These are phyloP conservation scores for Eupsilia transversa DNA, from an alignment of 2,888 invertebrate genomes.

Conservation along the genomic window DNA sequence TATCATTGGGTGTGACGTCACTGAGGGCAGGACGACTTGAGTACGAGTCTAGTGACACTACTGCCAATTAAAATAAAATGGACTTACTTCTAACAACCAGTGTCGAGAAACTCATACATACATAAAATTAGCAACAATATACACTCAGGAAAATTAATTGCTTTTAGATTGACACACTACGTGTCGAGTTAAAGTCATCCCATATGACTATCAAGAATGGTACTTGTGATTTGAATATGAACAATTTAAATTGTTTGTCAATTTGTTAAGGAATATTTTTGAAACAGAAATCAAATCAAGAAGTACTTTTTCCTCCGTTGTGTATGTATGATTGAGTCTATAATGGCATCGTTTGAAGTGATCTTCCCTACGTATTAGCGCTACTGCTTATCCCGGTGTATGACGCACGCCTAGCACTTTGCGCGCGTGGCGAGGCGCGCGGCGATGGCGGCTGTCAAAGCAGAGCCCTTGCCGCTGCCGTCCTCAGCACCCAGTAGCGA, in stretches of 20 bases:
- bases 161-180: background rate
- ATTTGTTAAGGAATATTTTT: too few relatives aligned
- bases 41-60: constrained; percentile 21
- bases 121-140: background rate
- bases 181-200: background rate
- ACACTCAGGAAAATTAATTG: background rate
- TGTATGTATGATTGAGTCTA: constrained; percentile 8
- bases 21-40: constrained; percentile 16
- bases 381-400: background rate
- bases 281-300: too few relatives aligned
- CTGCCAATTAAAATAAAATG: background rate
- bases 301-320: background rate
- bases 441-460: constrained; percentile 94
- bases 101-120: background rate
- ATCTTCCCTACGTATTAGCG: background rate
- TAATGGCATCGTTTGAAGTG: constrained; percentile 4
- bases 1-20: constrained; percentile 61
- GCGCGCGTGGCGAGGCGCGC: constrained; percentile 86
- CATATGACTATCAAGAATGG: background rate
- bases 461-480: constrained; percentile 96
- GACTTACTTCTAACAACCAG: constrained; percentile 2
- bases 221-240: background rate
- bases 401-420: constrained; percentile 40
- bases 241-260: background rate
- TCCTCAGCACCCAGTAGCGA: constrained; percentile 93